Evolutionary conservation across 2,888 invertebrate genomes (phyloP), one percentile per base, ranked within the genome.

Genomic region (Drosophila emarginata): DNA sequence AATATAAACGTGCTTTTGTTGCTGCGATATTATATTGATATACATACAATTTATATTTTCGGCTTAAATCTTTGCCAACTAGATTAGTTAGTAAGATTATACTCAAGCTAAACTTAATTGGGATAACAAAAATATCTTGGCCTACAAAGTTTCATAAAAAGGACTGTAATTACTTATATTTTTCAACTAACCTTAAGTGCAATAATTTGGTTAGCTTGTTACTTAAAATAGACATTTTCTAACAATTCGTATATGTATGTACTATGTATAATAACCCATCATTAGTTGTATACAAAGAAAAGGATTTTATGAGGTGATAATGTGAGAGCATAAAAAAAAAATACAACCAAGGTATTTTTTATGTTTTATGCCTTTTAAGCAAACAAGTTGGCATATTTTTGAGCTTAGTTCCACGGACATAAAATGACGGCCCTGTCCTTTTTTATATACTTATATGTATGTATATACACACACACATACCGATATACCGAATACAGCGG

Each of bases 261-360:
- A n/a, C n/a, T n/a, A n/a, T n/a, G n/a, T 74, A 56, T 71, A 77
- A 77, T 79, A 88, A 88, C 80, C 77, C 88, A 84, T 86, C 84
- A 85, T 88, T 85, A 85, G 84, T 86, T 83, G 80, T 84, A 77
- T 73, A 86, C 88, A 87, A 85, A 87, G 57, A 83, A 84, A 86
- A 83, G 88, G 87, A 84, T 85, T 85, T 85, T 88, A 85, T 84
- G 84, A 80, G 72, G 88, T 84, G 88, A 87, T 85, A 88, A 85
- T 85, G 84, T 81, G 65, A 45, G 45, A 67, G 76, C 71, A 82
- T 82, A 82, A 79, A 78, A 87, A 69, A 78, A 71, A 53, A 40
- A 57, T 69, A 63, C 61, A 50, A 26, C 60, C 50, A 45, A 14
- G 39, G 54, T 59, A 59, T 67, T 80, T 80, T 79, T 71, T 79